phyloP scores from a whole-genome alignment of 2,888 invertebrate genomes.

The Hoplodrina ambigua region DNA sequence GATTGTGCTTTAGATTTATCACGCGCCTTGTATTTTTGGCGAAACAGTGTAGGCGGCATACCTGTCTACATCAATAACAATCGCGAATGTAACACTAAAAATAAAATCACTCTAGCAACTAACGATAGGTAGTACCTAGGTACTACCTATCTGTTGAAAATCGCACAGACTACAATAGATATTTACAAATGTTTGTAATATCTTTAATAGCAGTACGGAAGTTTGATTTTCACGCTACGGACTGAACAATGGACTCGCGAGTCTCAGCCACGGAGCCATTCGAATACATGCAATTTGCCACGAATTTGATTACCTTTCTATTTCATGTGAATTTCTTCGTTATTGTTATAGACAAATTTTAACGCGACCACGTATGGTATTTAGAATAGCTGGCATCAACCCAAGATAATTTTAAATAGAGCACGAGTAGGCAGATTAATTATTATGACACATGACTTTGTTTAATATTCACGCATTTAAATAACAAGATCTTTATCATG shows the following conservation, averaged over 20 bases:
- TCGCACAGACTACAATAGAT: constrained; percentile 73
- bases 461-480: constrained; percentile 76
- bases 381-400: constrained; percentile 82
- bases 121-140: constrained; percentile 30
- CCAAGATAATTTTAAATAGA: constrained; percentile 84
- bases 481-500: constrained; percentile 76
- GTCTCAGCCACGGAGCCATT: constrained; percentile 67
- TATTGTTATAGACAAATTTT: constrained; percentile 76
- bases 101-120: constrained; percentile 57
- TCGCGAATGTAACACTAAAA: constrained; percentile 58
- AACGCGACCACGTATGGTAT: constrained; percentile 83
- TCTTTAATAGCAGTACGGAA: constrained; percentile 77
- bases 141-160: constrained; percentile 61
- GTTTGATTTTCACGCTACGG: constrained; percentile 81
- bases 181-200: constrained; percentile 76
- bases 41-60: constrained; percentile 60
- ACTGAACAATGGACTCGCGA: constrained; percentile 77
- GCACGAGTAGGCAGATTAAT: constrained; percentile 84
- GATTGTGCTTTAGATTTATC: constrained; percentile 55
- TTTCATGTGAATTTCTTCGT: constrained; percentile 71
- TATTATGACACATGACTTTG: constrained; percentile 84
- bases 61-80: constrained; percentile 64
- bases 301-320: constrained; percentile 77
- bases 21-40: constrained; percentile 53
- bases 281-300: constrained; percentile 72